A percentile compares a stretch with the other conserved stretches of the same genome.
Evolutionary conservation across 2,113 vertebrate genomes (phyloP).

Genomic region (Strigops habroptila): DNA sequence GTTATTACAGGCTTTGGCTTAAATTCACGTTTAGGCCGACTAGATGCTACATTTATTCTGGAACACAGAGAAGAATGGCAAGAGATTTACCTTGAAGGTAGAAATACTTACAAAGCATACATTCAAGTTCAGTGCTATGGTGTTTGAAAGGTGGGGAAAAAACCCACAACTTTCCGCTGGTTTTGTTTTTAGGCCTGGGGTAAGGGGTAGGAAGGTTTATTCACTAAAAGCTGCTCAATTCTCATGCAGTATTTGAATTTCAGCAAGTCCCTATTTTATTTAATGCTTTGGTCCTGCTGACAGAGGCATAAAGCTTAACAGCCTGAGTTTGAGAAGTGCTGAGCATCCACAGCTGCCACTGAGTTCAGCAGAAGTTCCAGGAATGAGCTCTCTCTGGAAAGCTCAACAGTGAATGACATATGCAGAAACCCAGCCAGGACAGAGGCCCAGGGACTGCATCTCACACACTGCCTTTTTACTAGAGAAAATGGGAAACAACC

Average conservation of each 20-base stretch:
- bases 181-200: neutral
- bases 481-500: neutral
- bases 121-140: neutral
- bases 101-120: neutral
- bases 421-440: neutral
- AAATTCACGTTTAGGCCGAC: constrained; percentile 81
- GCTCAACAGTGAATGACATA: neutral
- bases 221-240: neutral
- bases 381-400: constrained; percentile 1
- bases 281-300: neutral
- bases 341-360: constrained; percentile 28
- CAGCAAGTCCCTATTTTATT: neutral
- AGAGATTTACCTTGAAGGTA: neutral
- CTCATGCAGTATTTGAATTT: neutral
- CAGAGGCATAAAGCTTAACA: constrained; percentile 14
- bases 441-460: neutral
- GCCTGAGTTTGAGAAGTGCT: neutral
- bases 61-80: neutral
- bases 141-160: neutral
- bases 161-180: neutral
- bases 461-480: neutral
- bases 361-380: constrained; percentile 13
- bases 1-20: constrained; percentile 77
- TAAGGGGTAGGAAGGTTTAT: neutral
- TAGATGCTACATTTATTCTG: constrained; percentile 83